Evolutionary conservation across 2,797 vertebrate species (phyloP).

Genomic region (Sebastes oblongus): DNA sequence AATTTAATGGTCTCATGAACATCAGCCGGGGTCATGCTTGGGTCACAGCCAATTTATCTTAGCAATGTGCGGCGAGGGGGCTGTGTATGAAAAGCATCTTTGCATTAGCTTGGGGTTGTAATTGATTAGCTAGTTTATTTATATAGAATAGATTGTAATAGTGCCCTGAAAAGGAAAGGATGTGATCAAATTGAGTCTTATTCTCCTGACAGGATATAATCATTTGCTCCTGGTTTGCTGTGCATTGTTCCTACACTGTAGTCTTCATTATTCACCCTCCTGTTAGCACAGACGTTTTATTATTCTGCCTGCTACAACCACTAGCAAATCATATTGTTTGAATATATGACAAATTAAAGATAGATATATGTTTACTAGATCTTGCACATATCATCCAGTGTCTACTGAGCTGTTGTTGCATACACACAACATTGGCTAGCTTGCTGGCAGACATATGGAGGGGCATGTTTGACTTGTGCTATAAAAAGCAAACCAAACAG

Average conservation of each 20-base stretch:
- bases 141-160: slow-evolving; percentile 56
- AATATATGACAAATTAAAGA: neutral
- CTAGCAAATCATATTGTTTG: neutral
- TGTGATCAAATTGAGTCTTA: slow-evolving; percentile 62
- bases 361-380: neutral
- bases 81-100: slow-evolving; percentile 72
- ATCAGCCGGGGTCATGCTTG: slow-evolving; percentile 80
- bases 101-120: slow-evolving; percentile 73
- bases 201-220: slow-evolving; percentile 58
- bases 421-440: slow-evolving; percentile 19
- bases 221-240: slow-evolving; percentile 39
- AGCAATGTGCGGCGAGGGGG: slow-evolving; percentile 64
- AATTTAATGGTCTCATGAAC: slow-evolving; percentile 85
- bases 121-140: slow-evolving; percentile 77
- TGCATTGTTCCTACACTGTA: slow-evolving; percentile 39
- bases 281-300: slow-evolving; percentile 13
- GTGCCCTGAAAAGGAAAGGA: slow-evolving; percentile 44
- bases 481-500: slow-evolving; percentile 36
- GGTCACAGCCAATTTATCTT: slow-evolving; percentile 85
- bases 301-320: neutral
- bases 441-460: slow-evolving; percentile 17
- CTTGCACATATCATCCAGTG: neutral
- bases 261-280: slow-evolving; percentile 40
- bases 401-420: slow-evolving; percentile 1
- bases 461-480: slow-evolving; percentile 33